These are phyloP conservation scores for Lepus oiostolus DNA, from an alignment of 2,797 vertebrate species.

Conservation along the genomic window DNA sequence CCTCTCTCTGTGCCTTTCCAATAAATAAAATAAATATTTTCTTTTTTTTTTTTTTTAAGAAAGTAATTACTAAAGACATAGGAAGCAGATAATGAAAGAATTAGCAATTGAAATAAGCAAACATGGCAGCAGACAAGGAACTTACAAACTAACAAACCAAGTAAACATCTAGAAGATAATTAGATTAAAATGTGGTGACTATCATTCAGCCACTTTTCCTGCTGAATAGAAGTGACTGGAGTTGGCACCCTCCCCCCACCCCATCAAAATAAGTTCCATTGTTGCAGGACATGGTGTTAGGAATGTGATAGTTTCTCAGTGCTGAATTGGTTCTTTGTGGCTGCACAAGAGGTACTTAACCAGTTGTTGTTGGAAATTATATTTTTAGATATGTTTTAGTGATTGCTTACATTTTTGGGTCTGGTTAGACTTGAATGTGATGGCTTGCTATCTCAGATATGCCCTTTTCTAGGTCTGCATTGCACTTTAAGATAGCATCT, in stretches of 20 bases:
- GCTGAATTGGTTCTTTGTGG: neutral
- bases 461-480: neutral
- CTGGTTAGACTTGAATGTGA: neutral
- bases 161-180: slow-evolving; percentile 5
- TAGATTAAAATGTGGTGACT: neutral
- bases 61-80: neutral
- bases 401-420: slow-evolving; percentile 15
- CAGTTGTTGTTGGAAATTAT: neutral
- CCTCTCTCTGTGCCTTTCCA: too few relatives aligned
- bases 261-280: neutral
- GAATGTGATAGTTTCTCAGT: neutral
- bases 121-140: neutral
- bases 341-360: neutral
- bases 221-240: neutral
- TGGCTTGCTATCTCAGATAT: slow-evolving; percentile 8
- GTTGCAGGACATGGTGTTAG: neutral
- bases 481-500: neutral
- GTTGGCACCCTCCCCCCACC: neutral
- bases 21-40: too few relatives aligned
- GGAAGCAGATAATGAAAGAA: slow-evolving; percentile 60
- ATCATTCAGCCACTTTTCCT: neutral
- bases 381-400: slow-evolving; percentile 22
- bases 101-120: slow-evolving; percentile 24
- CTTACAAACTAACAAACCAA: neutral
- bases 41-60: too few relatives aligned